phyloP scores from a whole-genome alignment of 2,113 vertebrate genomes.

The Trachemys scripta region DNA sequence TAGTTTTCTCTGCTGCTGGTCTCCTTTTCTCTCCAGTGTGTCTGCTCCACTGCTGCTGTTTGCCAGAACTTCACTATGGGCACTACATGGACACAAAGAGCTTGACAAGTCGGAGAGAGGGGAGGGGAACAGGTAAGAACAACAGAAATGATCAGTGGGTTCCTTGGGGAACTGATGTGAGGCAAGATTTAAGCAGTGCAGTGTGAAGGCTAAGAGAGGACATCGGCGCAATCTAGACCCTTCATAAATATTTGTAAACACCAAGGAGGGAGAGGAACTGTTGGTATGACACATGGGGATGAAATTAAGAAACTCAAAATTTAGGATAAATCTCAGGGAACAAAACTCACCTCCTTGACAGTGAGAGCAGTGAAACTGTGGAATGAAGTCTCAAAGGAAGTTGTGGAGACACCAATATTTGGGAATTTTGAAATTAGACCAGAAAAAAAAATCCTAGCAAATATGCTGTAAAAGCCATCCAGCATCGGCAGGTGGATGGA shows the following conservation, averaged over 20 bases:
- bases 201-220: neutral
- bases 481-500: slow-evolving; percentile 1
- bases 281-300: neutral
- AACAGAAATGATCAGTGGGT: neutral
- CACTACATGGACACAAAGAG: neutral
- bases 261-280: neutral
- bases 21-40: neutral
- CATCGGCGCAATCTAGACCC: neutral
- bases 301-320: neutral
- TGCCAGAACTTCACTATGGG: neutral
- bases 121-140: neutral
- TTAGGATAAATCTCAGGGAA: neutral
- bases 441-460: neutral
- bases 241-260: neutral
- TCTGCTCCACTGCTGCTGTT: neutral
- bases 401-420: neutral
- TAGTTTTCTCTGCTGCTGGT: neutral
- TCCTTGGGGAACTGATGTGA: neutral
- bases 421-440: slow-evolving; percentile 13
- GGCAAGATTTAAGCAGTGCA: neutral
- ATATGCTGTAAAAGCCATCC: neutral
- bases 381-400: neutral
- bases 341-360: neutral
- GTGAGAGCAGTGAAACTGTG: neutral
- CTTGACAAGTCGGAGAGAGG: neutral